Evolutionary conservation across 2,113 vertebrate species (phyloP), one percentile per base, ranked within the genome.

Genomic region (Helogale parvula): DNA sequence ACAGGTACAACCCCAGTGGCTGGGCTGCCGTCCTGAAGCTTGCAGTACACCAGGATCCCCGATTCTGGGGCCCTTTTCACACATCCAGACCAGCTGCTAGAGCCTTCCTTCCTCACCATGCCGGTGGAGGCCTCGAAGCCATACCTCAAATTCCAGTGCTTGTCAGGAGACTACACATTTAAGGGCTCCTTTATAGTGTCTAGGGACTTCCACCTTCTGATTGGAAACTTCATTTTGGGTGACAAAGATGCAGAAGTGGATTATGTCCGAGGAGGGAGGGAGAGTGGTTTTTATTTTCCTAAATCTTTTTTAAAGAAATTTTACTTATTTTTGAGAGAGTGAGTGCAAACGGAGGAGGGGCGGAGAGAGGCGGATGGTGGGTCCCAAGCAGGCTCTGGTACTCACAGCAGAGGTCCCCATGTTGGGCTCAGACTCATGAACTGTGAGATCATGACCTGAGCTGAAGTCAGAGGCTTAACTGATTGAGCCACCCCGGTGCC

Each of bases 101-200:
- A 85, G 27, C 31, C 15, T 66, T 41, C 16, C n/a, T 12, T 72
- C 21, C n/a, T 82, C 4, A 0, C 29, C 0, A 4, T 8, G 1
- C 68, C 0, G 4, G 17, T 25, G 21, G 47, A 38, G 79, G 21
- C 29, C 94, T 81, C 68, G 4, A 2, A 72, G 65, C 45, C 76
- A 52, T 29, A 31, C 6, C 12, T n/a, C 35, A 50, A 1, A 57
- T 57, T 77, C 35, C 72, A 16, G 65, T 29, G 25, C 35, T 89
- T 19, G 11, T 19, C 25, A 54, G 9, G 52, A 90, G 63, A 10
- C 2, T 25, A 3, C 2, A 0, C 57, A 29, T 35, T 19, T 72
- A 9, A 47, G 80, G 29, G 2, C 19, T 41, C 63, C 33, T 65
- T 23, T n/a, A 52, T 33, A 19, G 41, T 17, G 13, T 74, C 19